Conservation (phyloP, 2,888 invertebrate species). For the Sphecodes monilicornis region DNA sequence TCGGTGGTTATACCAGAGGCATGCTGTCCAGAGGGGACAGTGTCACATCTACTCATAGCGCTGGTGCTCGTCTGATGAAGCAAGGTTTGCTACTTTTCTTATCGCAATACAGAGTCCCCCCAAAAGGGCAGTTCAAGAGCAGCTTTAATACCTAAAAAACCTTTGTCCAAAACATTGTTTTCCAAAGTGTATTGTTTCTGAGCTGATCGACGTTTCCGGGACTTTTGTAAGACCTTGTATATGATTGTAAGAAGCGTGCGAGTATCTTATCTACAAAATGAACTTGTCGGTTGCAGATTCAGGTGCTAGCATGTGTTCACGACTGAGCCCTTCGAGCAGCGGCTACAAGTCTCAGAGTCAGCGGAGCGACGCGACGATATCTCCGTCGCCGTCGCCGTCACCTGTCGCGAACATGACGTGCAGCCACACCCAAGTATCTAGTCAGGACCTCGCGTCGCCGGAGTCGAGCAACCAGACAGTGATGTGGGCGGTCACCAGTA, state of each 20-base stretch:
- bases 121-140: too few species aligned
- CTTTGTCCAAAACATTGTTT: too few species aligned
- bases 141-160: too few species aligned
- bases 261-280: not conserved
- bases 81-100: slow-evolving; percentile 86
- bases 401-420: slow-evolving; percentile 80
- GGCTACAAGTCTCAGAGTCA: slow-evolving; percentile 91
- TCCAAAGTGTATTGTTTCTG: too few species aligned
- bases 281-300: slow-evolving; percentile 84
- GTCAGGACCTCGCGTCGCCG: slow-evolving; percentile 79
- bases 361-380: slow-evolving; percentile 85
- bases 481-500: slow-evolving; percentile 95
- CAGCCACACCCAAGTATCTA: slow-evolving; percentile 81
- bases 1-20: slow-evolving; percentile 91
- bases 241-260: too few species aligned
- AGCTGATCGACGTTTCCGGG: too few species aligned
- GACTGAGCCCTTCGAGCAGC: slow-evolving; percentile 90
- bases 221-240: too few species aligned
- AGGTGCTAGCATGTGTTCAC: slow-evolving; percentile 88
- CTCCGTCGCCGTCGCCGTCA: slow-evolving; percentile 81
- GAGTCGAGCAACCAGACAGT: slow-evolving; percentile 84
- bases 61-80: slow-evolving; percentile 89
- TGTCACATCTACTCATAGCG: slow-evolving; percentile 88
- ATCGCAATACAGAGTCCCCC: not conserved
- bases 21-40: slow-evolving; percentile 88